Conservation (phyloP, 2,797 vertebrate species). For the Diceros bicornis region DNA sequence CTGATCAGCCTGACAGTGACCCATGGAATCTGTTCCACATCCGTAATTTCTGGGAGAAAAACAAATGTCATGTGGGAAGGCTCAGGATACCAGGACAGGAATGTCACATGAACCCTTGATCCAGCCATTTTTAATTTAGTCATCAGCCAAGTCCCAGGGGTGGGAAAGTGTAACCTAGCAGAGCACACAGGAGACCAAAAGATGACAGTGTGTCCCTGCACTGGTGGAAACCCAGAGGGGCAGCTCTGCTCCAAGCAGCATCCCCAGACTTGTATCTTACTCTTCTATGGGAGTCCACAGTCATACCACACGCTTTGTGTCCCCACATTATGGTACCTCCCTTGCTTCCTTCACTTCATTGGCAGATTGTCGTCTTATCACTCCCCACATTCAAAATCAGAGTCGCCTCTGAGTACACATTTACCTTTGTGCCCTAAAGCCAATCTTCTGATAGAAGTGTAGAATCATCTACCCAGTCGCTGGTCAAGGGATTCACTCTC, state of each 20-base stretch:
- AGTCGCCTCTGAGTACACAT: not conserved
- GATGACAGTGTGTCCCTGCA: fast-evolving
- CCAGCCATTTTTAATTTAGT: not conserved
- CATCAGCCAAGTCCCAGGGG: not conserved
- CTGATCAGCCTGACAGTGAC: not conserved
- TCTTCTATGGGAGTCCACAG: not conserved
- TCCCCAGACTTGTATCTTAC: not conserved
- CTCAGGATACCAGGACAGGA: not conserved
- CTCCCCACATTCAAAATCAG: not conserved
- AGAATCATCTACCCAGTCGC: not conserved
- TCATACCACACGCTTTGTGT: not conserved
- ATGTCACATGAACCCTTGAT: not conserved
- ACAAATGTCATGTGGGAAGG: not conserved
- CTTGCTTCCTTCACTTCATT: not conserved
- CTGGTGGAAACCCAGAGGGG: not conserved
- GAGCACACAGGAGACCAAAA: not conserved
- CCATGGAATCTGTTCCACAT: not conserved
- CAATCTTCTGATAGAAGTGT: not conserved
- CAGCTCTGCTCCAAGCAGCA: not conserved
- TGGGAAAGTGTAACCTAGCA: not conserved
- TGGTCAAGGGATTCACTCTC: not conserved
- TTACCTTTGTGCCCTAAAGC: not conserved
- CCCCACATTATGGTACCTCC: not conserved
- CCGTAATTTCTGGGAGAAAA: not conserved
- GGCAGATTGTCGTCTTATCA: not conserved